Base-by-base conservation (phyloP, 1,140 invertebrate genomes). In the Trachymyrmex cornetzi region DNA sequence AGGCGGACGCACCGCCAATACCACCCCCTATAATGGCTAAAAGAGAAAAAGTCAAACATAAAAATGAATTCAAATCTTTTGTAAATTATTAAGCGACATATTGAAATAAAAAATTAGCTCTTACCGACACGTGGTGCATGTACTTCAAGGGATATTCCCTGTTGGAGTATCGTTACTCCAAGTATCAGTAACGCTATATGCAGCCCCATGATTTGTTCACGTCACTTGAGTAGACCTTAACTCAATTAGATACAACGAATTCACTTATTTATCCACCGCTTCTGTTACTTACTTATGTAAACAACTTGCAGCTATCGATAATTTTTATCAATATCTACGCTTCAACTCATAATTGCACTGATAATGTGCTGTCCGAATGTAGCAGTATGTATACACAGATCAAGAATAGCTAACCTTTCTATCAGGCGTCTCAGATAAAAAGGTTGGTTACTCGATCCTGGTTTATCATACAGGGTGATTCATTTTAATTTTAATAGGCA, bases 21-120 rank as follows among this genome's bases (percentile, higher is more conserved):
- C 97, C 97, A 63, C 95, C 96, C 38, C 97, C 97, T 90, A 97
- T 95, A 59, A 97, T 96, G 27, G 96, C 97, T 96, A 75, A 91
- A 93, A 92, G 66, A 81, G 3, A 82, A 82, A 61, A 53, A 82
- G 2, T 61, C 61, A 77, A 67, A 88, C 2, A 44, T 2, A 55
- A 14, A 6, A 50, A 19, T 1, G 34, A 66, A 61, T 1, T 63
- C 24, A 57, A 22, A 22, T 22, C 4, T 57, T 5, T 59, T 67
- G 30, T 80, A 24, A 14, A 71, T 72, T 53, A 14, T 50, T 44
- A 38, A 74, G 6, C 0, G 12, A 12, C 14, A 3, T 4, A 69
- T 53, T 14, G 30, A 24, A 77, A 64, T 30, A 7, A 77, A 77
- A 44, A 2, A 55, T 74, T 64, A 11, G 63, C 5, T 84, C 74